Conservation (phyloP, 2,888 invertebrate species). For the Ormyrus labotus region DNA sequence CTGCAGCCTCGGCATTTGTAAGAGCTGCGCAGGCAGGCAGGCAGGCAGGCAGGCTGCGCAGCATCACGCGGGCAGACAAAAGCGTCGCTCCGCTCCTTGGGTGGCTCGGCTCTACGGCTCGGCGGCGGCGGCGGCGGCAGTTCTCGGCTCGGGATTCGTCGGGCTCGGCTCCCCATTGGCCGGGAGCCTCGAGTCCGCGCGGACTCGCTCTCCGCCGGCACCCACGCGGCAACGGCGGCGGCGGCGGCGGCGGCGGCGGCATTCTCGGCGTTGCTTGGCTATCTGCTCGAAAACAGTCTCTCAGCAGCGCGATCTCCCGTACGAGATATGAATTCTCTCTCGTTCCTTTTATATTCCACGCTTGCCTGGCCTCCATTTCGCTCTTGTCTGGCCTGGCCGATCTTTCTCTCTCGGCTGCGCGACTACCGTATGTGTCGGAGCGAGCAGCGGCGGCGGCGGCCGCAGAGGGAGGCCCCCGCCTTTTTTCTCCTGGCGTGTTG, state of each 20-base stretch:
- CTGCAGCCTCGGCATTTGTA: conserved; percentile 47
- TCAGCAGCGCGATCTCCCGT: conserved; percentile 74
- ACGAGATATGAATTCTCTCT: conserved; percentile 73
- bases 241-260: conserved; percentile 5
- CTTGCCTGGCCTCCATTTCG: conserved; percentile 75
- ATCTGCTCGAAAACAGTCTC: conserved; percentile 72
- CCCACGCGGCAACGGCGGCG: conserved; percentile 18
- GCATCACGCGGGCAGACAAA: neutral
- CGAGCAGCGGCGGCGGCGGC: neutral
- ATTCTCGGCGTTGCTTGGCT: conserved; percentile 24
- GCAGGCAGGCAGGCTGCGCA: neutral
- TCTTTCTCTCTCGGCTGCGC: conserved; percentile 61
- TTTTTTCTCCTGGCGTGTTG: too few species aligned
- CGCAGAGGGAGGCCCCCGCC: conserved; percentile 43
- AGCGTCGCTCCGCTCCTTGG: conserved; percentile 57
- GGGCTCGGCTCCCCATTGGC: conserved; percentile 31
- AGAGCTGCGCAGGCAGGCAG: conserved; percentile 13
- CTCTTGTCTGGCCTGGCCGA: conserved; percentile 73
- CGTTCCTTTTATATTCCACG: conserved; percentile 75
- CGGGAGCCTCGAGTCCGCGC: neutral
- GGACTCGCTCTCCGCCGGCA: conserved; percentile 9
- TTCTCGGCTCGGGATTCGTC: conserved; percentile 66
- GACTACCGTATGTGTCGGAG: conserved; percentile 73
- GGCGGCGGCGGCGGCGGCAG: conserved; percentile 67
- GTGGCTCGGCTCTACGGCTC: conserved; percentile 58